Evolutionary conservation across 2,113 vertebrate genomes (phyloP), one percentile per base, ranked within the genome.

Genomic region (Puffinus mauretanicus): DNA sequence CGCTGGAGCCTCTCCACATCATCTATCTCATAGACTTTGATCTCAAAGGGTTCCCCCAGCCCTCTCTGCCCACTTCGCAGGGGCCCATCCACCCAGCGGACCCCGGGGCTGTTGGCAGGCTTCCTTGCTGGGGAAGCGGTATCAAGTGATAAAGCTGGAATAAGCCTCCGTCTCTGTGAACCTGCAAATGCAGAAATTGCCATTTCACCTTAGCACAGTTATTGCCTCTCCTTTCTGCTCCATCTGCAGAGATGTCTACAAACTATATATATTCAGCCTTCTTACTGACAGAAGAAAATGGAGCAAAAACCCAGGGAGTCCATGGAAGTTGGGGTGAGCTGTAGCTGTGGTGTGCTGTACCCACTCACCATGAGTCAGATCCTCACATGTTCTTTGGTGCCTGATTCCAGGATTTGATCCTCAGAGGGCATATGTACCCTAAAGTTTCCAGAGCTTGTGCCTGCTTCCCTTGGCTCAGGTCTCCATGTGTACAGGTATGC

Each of bases 11-110:
- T 98, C 81, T 99, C 99, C 20, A 99, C 99, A 2, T 99, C 99
- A 32, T 99, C 99, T 13, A 99, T 99, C 94, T 99, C 99, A n/a
- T 99, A 99, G 76, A 99, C 99, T 94, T 99, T 99, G 94, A 99
- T 99, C 98, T 99, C 99, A 42, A 99, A 99, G 71, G 99, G 98
- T 83, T 99, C 99, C 38, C 98, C 98, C 58, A 98, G 62, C 22
- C 97, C 93, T 69, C 99, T 86, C 98, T 98, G 98, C 92, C 98
- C 96, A 78, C 95, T 98, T 58, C 99, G 95, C 77, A 99, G 97
- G 4, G 99, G 99, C 7, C 99, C 99, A 3, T 99, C 99, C 78
- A 99, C 99, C 99, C 99, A 99, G 98, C 99, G 99, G 42, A 99
- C 97, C 42, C 99, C 98, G 0, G 99, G 97, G 94, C 98, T 98